Base-by-base conservation (phyloP, 2,888 invertebrate species). In the Temnothorax ravouxi region DNA sequence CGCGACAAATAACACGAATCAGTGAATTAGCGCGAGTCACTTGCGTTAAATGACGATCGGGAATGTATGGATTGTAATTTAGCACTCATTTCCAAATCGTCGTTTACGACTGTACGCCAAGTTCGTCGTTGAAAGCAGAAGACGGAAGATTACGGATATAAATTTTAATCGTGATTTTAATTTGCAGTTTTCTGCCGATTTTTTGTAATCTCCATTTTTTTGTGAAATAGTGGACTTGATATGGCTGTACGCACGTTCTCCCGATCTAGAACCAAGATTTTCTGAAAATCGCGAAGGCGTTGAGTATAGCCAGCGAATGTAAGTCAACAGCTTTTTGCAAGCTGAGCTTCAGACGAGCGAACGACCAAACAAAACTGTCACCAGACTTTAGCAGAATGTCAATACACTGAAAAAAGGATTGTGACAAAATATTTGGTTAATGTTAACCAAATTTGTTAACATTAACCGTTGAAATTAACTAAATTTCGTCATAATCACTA, bases 1-100 rank as follows among this genome's bases (percentile, higher is more conserved):
- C 41, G 25, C 21, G 34, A 15, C 15, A 25, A 56, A 79, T 79
- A 47, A 71, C 56, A 71, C 56, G 47, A 79, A 79, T 69, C 21
- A 69, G 56, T 3, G 18, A 61, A 61, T 38, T n/a, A 44, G 18
- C 54, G 29, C 29, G 67, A 71, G 47, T 47, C 59, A 13, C 21
- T 47, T 21, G 50, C 64, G 18, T 66, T 44, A 56, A 66, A 66
- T 52, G 38, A 76, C 13, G 21, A n/a, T 21, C 62, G 13, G 47
- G 34, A 47, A 61, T 8, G 13, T 34, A 47, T 11, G 25, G 3
- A 18, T 74, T 9, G 25, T 15, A 56, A 13, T 18, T 25, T 13
- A n/a, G 11, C 56, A n/a, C n/a, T 38, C 15, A 54, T 44, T 61
- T 9, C 5, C 34, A 61, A 61, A 75, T 29, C 29, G 29, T 44